Conservation (phyloP, 2,888 invertebrate genomes). For the Drosophila heteroneura region DNA sequence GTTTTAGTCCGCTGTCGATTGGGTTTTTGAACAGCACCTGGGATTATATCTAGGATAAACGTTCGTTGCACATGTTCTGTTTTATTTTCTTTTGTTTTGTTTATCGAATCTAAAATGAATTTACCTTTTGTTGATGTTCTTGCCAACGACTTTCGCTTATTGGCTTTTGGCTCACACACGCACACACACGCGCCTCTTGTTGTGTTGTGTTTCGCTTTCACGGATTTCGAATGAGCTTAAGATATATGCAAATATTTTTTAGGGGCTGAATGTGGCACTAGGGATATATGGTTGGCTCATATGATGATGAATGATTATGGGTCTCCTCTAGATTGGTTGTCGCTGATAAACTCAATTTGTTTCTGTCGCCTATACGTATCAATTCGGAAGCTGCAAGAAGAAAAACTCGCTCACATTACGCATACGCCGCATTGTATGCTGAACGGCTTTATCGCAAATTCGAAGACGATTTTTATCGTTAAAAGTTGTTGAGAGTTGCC, state of each 20-base stretch:
- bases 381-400: conserved; percentile 9
- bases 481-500: conserved; percentile 52
- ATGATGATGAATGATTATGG: conserved; percentile 74
- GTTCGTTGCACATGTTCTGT: conserved; percentile 68
- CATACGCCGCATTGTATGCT: conserved; percentile 51
- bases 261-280: not conserved
- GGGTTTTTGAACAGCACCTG: not conserved
- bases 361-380: conserved; percentile 39
- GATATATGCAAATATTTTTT: conserved; percentile 76
- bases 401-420: conserved; percentile 44
- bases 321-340: conserved; percentile 65
- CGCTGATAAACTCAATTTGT: conserved; percentile 76
- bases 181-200: conserved; percentile 28
- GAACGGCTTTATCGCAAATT: conserved; percentile 15
- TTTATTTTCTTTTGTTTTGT: conserved; percentile 48
- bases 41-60: conserved; percentile 58
- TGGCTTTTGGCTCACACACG: conserved; percentile 59
- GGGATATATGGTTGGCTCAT: conserved; percentile 47
- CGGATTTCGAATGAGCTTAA: conserved; percentile 69
- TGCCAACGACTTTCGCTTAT: conserved; percentile 71
- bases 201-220: conserved; percentile 66
- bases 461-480: conserved; percentile 45
- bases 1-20: conserved; percentile 26
- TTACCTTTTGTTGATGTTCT: conserved; percentile 68
- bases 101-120: conserved; percentile 73